Base-by-base conservation (phyloP, 2,888 invertebrate species). In the Meteorus cinctellus region DNA sequence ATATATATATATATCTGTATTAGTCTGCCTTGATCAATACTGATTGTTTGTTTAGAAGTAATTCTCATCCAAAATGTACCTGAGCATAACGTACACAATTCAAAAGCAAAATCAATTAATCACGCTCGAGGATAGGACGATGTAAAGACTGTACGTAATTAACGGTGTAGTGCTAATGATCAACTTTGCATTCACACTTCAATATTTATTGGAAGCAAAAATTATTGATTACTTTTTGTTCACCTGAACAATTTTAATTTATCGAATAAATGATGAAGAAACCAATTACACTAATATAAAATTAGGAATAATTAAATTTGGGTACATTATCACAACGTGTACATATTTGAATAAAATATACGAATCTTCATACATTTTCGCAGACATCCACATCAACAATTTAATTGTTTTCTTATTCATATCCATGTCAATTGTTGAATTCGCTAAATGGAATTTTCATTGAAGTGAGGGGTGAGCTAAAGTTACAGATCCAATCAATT, bases 401-500 rank as follows among this genome's bases (percentile, higher is more conserved):
- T 48, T 5, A 48, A 48, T 48, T 1, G 2, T 27, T 3, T 41
- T 41, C 19, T 8, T 41, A 6, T 34, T 55, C 59, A 16, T 36
- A 34, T 51, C 29, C 29, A 4, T 45, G 10, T 6, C 16, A 12
- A 6, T 51, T 68, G 2, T 4, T 27, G 36, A 5, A 14, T 29
- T 31, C 14, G 6, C 29, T 31, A 31, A 31, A 14, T 29, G 27
- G 10, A 62, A 29, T 60, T 27, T 27, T 27, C 14, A 62, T 4
- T 3, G 16, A n/a, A 41, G 24, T 19, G 6, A 51, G 34, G 48
- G 41, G 41, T 41, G 41, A 8, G 41, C 12, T 48, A 24, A 51
- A 62, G 48, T 48, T 70, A 12, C 63, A 36, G 31, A 74, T 63
- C 16, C 34, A 74, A 69, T 74, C 62, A 74, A 74, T 68, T 69